A percentile compares a stretch with the other conserved stretches of the same genome.
Conservation (phyloP, 2,113 vertebrate genomes). For the Pseudopipra pipra region DNA sequence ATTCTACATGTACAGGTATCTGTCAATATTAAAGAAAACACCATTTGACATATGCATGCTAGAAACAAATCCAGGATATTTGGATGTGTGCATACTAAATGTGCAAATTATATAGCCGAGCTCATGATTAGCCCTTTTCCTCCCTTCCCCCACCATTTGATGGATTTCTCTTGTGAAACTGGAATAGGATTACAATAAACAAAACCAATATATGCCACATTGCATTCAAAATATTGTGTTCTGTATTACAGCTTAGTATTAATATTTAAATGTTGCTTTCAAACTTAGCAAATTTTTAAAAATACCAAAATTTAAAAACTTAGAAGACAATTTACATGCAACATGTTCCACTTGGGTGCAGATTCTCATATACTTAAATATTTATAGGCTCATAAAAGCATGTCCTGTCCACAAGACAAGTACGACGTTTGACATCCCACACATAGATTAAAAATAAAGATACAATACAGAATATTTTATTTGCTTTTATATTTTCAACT, state of each 20-base stretch:
- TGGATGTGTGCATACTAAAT: not conserved
- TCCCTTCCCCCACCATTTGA: not conserved
- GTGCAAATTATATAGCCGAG: not conserved
- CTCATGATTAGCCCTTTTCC: constrained; percentile 31
- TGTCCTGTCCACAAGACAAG: constrained; percentile 37
- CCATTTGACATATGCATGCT: not conserved
- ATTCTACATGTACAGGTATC: not conserved
- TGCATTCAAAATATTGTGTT: not conserved
- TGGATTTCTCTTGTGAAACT: not conserved
- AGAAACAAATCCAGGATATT: not conserved
- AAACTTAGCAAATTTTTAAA: not conserved
- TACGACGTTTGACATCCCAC: constrained; percentile 27
- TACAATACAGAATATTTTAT: constrained; percentile 19
- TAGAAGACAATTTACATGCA: constrained; percentile 28
- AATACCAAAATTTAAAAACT: not conserved
- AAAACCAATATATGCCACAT: not conserved
- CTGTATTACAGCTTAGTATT: not conserved
- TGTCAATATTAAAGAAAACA: not conserved
- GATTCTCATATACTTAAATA: constrained; percentile 14
- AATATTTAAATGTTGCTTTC: not conserved
- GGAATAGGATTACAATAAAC: not conserved
- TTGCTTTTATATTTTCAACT: constrained; percentile 41
- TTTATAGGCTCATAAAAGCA: constrained; percentile 36
- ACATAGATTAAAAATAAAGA: constrained; percentile 40
- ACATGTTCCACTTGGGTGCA: constrained; percentile 14